A percentile compares a stretch with the other conserved stretches of the same genome.
Conservation (phyloP, 2,113 vertebrate species). For the Oreotragus oreotragus region DNA sequence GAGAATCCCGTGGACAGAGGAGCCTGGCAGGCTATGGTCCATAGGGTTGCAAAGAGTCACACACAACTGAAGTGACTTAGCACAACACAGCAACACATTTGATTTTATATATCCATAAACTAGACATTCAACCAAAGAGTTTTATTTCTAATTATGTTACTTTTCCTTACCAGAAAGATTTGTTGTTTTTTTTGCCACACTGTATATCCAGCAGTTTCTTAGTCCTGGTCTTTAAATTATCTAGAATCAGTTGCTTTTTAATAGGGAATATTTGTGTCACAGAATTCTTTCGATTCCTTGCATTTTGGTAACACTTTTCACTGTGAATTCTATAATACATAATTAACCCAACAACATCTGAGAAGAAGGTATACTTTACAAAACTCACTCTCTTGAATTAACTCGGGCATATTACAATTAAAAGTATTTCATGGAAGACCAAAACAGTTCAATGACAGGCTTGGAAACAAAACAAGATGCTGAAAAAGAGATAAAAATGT, state of each 20-base stretch:
- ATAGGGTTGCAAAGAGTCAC: not conserved
- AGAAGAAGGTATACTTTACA: constrained; percentile 31
- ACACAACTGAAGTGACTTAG: not conserved
- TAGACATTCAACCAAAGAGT: not conserved
- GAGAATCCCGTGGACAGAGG: not conserved
- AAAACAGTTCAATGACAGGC: not conserved
- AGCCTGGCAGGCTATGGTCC: not conserved
- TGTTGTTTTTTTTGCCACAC: not conserved
- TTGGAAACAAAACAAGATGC: not conserved
- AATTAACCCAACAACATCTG: constrained; percentile 17
- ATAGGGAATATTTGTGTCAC: not conserved
- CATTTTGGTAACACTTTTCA: constrained; percentile 8
- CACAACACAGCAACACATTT: not conserved
- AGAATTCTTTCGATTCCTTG: not conserved
- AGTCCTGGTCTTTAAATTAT: not conserved
- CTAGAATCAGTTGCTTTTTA: constrained; percentile 11
- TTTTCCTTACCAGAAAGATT: constrained; percentile 1
- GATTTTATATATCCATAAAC: not conserved
- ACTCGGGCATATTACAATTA: not conserved
- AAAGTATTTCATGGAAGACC: not conserved
- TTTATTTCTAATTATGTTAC: not conserved
- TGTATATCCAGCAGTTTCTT: not conserved
- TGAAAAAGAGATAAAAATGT: constrained; percentile 4
- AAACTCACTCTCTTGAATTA: constrained; percentile 23
- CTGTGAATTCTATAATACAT: constrained; percentile 11